Evolutionary conservation across 1,140 invertebrate species (phyloP).

Genomic region (Zelostemma sp.): DNA sequence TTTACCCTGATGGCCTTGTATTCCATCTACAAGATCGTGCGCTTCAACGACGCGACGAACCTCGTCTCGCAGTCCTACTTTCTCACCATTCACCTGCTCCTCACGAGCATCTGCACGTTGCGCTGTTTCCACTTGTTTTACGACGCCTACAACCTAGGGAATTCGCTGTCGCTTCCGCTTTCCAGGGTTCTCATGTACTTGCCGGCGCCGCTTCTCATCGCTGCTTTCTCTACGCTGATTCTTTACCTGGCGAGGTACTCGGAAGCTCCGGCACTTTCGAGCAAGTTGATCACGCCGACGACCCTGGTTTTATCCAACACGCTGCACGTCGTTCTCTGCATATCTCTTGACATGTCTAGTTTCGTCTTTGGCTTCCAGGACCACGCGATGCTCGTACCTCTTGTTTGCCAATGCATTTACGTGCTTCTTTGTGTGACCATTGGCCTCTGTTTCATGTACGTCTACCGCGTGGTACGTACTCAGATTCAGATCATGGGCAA

Average conservation of each 20-base stretch:
- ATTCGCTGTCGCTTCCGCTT: conserved; percentile 81
- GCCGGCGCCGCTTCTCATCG: conserved; percentile 85
- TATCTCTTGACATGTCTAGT: conserved; percentile 82
- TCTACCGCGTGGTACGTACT: conserved; percentile 74
- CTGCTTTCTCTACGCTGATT: conserved; percentile 87
- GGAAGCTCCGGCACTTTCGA: conserved; percentile 66
- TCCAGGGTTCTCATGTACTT: conserved; percentile 86
- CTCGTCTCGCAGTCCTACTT: conserved; percentile 87
- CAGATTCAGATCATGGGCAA: conserved; percentile 57
- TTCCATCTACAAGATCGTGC: conserved; percentile 84
- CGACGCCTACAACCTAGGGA: conserved; percentile 88
- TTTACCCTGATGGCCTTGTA: conserved; percentile 86
- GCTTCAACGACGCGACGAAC: conserved; percentile 84
- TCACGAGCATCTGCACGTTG: conserved; percentile 84
- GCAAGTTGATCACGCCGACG: conserved; percentile 78
- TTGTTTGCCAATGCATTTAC: conserved; percentile 86
- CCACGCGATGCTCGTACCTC: conserved; percentile 74
- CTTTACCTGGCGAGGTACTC: conserved; percentile 84
- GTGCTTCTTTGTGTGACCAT: conserved; percentile 83
- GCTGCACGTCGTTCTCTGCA: conserved; percentile 81
- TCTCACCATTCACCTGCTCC: conserved; percentile 82
- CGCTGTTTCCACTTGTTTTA: conserved; percentile 89
- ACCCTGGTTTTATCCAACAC: conserved; percentile 81
- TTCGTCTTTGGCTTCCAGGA: conserved; percentile 68
- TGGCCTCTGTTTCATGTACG: conserved; percentile 86